Evolutionary conservation across 2,113 vertebrate species (phyloP).

Genomic region (Pangasianodon hypophthalmus): DNA sequence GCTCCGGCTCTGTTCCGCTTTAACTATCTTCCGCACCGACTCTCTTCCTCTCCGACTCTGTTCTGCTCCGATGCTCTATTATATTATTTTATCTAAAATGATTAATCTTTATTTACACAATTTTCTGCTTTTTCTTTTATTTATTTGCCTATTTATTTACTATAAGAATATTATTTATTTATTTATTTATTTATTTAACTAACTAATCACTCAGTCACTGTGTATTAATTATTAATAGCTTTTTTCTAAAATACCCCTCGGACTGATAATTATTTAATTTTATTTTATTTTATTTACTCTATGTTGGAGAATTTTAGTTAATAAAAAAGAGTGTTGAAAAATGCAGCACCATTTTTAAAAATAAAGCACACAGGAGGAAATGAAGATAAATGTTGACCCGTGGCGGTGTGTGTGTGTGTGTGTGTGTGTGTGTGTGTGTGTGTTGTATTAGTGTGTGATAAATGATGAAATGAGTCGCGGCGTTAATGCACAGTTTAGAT

Average conservation of each 20-base stretch:
- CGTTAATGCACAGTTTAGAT: conserved; percentile 32
- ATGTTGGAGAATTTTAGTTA: neutral
- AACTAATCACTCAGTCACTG: neutral
- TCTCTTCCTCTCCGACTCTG: neutral
- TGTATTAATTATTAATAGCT: neutral
- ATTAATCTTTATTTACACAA: no score
- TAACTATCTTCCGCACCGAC: neutral
- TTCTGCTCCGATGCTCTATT: neutral
- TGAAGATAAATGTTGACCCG: neutral
- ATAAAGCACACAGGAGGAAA: neutral
- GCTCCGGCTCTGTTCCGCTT: neutral
- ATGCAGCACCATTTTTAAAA: neutral
- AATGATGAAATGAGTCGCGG: conserved; percentile 6
- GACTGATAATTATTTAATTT: neutral
- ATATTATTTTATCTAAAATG: no score
- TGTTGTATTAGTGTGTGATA: neutral
- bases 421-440: conserved; percentile 18
- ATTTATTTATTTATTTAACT: neutral
- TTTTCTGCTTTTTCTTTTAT: neutral
- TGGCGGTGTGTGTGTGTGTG: neutral
- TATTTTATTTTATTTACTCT: neutral
- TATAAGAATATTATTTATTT: neutral
- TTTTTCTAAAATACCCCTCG: neutral
- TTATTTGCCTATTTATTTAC: no score
- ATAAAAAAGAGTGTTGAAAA: neutral